phyloP scores from a whole-genome alignment of 2,888 invertebrate genomes.

The Drosophila anomalipes region DNA sequence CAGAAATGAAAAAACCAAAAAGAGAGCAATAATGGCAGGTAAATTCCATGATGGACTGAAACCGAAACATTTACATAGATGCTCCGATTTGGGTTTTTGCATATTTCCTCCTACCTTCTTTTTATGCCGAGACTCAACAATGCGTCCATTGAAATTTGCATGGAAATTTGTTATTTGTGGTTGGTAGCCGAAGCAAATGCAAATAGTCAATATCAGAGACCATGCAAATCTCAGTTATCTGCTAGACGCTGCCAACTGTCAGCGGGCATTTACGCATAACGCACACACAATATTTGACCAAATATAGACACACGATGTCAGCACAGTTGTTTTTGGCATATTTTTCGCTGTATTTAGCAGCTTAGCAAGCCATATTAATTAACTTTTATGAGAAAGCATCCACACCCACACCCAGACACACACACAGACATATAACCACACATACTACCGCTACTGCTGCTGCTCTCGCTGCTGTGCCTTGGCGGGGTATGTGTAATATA shows the following conservation, averaged over 20 bases:
- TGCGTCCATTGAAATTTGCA: constrained; percentile 70
- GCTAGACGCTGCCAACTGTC: constrained; percentile 46
- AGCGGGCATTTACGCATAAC: constrained; percentile 39
- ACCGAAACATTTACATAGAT: constrained; percentile 66
- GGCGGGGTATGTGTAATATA: constrained; percentile 70
- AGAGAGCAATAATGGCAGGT: constrained; percentile 59
- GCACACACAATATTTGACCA: constrained; percentile 53
- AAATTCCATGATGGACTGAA: constrained; percentile 38
- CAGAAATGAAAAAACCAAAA: constrained; percentile 19
- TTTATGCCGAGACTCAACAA: constrained; percentile 50
- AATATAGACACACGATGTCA: constrained; percentile 49
- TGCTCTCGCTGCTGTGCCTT: not conserved
- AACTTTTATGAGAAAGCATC: constrained; percentile 70
- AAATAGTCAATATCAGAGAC: constrained; percentile 12
- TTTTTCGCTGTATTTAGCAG: constrained; percentile 72
- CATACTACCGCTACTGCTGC: not conserved
- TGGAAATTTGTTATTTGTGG: constrained; percentile 68
- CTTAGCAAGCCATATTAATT: constrained; percentile 72
- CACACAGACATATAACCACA: constrained; percentile 1
- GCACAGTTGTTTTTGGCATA: constrained; percentile 40
- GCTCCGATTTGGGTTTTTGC: constrained; percentile 57
- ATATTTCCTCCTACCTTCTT: constrained; percentile 35
- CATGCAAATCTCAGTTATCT: constrained; percentile 14
- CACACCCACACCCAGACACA: constrained; percentile 9
- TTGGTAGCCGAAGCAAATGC: constrained; percentile 18